Evolutionary conservation across 2,797 vertebrate genomes (phyloP), one percentile per base, ranked within the genome.

Genomic region (Toxotes lorentzi): DNA sequence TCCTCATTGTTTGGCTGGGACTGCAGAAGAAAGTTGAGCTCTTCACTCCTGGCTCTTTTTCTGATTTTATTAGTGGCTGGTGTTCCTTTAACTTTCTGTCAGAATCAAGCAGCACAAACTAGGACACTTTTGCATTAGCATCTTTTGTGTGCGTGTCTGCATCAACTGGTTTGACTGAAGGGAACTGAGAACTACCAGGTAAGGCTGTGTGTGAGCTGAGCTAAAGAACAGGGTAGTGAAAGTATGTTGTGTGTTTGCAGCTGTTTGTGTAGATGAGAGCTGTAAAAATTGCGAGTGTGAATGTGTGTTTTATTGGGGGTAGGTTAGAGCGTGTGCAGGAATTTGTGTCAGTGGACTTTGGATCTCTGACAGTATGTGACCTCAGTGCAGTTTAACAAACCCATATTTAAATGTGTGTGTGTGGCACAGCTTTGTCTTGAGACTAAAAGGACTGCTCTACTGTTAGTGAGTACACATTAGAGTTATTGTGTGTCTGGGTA

Each of bases 1-100:
- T 69, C 71, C 82, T 90, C 85, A 92, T 91, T 93, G 89, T 93
- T 90, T 90, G 82, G 65, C 80, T 78, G 62, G 27, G 41, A 83
- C 84, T 76, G 78, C 85, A 17, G 70, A 83, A 72, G 88, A 91
- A 91, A 90, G 89, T 91, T 88, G 79, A 80, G 91, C 72, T 86
- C 70, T 69, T 75, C 61, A 27, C 27, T 88, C 17, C 70, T 79
- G 56, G 47, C 51, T 83, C 43, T 67, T 70, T 75, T 30, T 48
- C 76, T 47, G 23, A 45, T 66, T 56, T 30, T 83, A 75, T 83
- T 76, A 87, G 70, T 79, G 8, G 6, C 41, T 48, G 3, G 5
- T 54, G 7, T 72, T 83, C 24, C 0, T 2, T 59, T 32, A 78
- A 48, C 45, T 67, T 78, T 71, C 61, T 68, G 17, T 75, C 48